A percentile compares a stretch with the other conserved stretches of the same genome.
Conservation (phyloP, 2,113 vertebrate species). For the Eublepharis macularius region DNA sequence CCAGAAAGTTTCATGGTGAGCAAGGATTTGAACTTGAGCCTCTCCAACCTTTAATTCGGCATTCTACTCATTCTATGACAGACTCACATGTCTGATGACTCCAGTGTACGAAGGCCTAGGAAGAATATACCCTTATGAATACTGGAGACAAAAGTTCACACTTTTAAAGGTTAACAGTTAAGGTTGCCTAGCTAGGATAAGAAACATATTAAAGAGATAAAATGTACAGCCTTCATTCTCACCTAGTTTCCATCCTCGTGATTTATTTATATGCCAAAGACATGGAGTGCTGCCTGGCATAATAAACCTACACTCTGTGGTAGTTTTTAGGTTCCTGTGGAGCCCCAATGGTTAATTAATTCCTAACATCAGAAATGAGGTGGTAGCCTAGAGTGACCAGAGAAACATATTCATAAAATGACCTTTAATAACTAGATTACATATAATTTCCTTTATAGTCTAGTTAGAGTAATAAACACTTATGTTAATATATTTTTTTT, state of each 20-base stretch:
- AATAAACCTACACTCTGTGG: background rate
- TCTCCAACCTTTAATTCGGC: too few species aligned
- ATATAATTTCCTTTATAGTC: slow-evolving; percentile 7
- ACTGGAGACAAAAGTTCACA: background rate
- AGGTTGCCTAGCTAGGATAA: slow-evolving; percentile 4
- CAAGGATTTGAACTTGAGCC: too few species aligned
- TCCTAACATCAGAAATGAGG: background rate
- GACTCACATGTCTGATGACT: too few species aligned
- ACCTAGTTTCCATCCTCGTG: background rate
- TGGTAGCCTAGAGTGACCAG: background rate
- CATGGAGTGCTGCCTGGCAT: background rate
- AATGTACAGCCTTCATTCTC: background rate
- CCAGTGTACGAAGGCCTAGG: background rate
- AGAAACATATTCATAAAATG: slow-evolving; percentile 17
- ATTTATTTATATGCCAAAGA: background rate
- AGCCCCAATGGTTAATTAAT: background rate
- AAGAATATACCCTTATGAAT: background rate
- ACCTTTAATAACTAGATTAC: slow-evolving; percentile 8
- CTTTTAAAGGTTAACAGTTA: background rate
- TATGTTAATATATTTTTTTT: background rate
- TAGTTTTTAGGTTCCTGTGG: background rate
- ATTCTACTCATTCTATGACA: too few species aligned
- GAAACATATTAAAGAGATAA: background rate
- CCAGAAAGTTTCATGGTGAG: too few species aligned
- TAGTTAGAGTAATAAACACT: slow-evolving; percentile 5